phyloP scores from a whole-genome alignment of 2,113 vertebrate species.

The Peromyscus californicus region DNA sequence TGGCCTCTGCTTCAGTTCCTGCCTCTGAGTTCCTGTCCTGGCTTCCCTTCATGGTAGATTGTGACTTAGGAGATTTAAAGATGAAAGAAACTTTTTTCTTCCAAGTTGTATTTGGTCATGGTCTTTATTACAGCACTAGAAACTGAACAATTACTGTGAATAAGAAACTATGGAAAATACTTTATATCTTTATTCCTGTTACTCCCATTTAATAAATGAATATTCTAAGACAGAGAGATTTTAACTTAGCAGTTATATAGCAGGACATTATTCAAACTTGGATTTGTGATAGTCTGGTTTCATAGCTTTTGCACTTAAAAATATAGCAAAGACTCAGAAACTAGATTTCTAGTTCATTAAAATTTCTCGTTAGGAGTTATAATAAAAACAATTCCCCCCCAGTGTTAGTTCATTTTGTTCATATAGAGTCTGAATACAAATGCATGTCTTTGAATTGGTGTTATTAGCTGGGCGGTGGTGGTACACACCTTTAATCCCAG shows the following conservation, averaged over 20 bases:
- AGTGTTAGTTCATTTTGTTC: background rate
- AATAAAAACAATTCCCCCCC: background rate
- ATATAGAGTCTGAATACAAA: constrained; percentile 9
- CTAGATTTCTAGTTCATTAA: constrained; percentile 1
- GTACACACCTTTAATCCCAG: no score
- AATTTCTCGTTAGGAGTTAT: constrained; percentile 18
- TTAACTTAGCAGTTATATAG: background rate
- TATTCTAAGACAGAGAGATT: background rate
- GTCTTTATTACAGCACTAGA: no score
- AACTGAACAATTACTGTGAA: background rate
- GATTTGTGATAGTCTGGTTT: constrained; percentile 8
- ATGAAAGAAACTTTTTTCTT: background rate
- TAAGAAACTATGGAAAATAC: background rate
- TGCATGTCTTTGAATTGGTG: background rate
- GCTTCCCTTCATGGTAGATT: no score
- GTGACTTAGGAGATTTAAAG: no score
- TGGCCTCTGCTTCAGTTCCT: no score
- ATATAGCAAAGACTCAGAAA: background rate
- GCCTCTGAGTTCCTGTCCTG: no score
- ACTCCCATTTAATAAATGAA: constrained; percentile 40
- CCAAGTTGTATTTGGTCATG: no score
- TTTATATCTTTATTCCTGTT: background rate
- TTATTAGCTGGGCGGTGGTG: background rate
- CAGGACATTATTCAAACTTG: background rate
- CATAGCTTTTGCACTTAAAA: background rate